phyloP scores from a whole-genome alignment of 2,797 vertebrate genomes.

The Nyctibius grandis region DNA sequence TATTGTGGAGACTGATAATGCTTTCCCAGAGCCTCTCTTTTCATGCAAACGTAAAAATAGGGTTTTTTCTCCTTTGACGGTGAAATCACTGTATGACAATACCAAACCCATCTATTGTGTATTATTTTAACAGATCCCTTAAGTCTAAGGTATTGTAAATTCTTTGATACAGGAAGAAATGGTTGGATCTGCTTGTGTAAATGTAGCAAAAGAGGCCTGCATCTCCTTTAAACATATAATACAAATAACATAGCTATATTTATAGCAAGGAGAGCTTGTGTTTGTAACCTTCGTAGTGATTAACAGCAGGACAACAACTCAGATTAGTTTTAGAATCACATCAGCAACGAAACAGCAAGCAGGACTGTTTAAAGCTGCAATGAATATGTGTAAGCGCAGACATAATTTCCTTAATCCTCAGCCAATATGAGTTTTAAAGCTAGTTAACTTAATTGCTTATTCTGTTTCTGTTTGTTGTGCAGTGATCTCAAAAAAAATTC shows the following conservation, averaged over 20 bases:
- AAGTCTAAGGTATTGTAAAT: background rate
- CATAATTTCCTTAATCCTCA: slow-evolving; percentile 56
- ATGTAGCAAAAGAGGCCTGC: background rate
- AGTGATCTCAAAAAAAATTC: slow-evolving; percentile 52
- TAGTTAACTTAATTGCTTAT: slow-evolving; percentile 59
- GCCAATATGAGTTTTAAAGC: slow-evolving; percentile 43
- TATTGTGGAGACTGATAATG: background rate
- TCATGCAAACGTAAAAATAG: background rate
- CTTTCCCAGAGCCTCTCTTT: slow-evolving; percentile 5
- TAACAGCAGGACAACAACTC: slow-evolving; percentile 1
- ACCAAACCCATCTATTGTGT: background rate
- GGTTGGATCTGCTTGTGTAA: background rate
- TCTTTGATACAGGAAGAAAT: background rate
- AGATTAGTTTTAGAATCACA: slow-evolving; percentile 2
- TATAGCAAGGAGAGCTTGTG: background rate
- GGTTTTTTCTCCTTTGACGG: background rate
- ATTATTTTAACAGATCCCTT: background rate
- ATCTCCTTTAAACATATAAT: background rate
- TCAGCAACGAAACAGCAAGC: slow-evolving; percentile 5
- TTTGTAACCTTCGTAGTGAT: slow-evolving; percentile 12
- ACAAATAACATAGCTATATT: background rate
- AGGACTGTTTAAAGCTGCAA: background rate
- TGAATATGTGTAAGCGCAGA: slow-evolving; percentile 8
- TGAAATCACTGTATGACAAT: background rate
- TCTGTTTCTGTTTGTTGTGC: slow-evolving; percentile 56